Evolutionary conservation across 2,797 vertebrate species (phyloP).

Genomic region (Enteromius paludinosus): DNA sequence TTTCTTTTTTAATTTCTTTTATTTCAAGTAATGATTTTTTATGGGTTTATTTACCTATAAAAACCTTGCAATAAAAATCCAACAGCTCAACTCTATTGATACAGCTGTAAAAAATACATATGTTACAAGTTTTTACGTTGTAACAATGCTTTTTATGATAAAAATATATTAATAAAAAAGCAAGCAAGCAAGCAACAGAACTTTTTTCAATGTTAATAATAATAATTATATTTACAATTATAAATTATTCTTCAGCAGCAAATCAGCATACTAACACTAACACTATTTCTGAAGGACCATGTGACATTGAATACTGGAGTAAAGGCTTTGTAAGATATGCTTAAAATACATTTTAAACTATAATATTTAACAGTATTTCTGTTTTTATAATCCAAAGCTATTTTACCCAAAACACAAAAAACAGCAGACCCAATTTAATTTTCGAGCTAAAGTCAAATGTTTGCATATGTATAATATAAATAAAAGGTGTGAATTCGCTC

Average conservation of each 20-base stretch:
- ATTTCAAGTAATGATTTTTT: neutral
- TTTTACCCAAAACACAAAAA: neutral
- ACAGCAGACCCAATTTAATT: neutral
- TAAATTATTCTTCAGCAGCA: neutral
- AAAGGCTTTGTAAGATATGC: neutral
- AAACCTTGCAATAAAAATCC: neutral
- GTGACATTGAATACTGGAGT: neutral
- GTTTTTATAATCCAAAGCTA: neutral
- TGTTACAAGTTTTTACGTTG: neutral
- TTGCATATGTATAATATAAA: neutral
- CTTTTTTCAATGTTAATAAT: neutral
- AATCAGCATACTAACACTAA: neutral
- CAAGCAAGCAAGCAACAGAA: neutral
- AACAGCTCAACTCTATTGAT: neutral
- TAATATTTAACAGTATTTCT: too few relatives aligned
- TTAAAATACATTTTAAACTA: neutral
- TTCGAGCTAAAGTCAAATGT: neutral
- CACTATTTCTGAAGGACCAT: neutral
- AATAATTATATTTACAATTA: neutral
- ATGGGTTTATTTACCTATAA: neutral
- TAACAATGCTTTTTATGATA: neutral
- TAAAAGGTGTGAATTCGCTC: neutral
- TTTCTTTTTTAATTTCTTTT: neutral
- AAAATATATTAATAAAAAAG: too few relatives aligned
- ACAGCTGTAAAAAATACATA: neutral